phyloP scores from a whole-genome alignment of 2,888 invertebrate species.

The Cryptosula pallasiana region DNA sequence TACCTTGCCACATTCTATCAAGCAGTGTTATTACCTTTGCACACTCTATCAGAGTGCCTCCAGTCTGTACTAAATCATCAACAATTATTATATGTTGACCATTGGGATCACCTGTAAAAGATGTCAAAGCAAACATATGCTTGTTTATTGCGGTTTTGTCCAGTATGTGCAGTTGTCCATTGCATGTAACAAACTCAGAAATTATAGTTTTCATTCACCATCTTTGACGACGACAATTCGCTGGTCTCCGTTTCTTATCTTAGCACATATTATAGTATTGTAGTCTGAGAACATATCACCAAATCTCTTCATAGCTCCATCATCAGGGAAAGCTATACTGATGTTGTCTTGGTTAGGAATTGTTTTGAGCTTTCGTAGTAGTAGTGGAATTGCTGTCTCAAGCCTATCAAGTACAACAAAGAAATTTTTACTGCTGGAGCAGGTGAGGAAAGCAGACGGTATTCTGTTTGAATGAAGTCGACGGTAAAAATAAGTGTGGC shows the following conservation, averaged over 20 bases:
- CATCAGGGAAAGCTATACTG: constrained; percentile 53
- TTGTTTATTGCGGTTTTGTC: too few relatives aligned
- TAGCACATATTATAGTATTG: constrained; percentile 45
- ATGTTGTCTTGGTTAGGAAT: constrained; percentile 34
- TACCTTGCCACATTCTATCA: too few relatives aligned
- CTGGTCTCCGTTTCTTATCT: constrained; percentile 45
- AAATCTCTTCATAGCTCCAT: constrained; percentile 53
- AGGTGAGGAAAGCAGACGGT: too few relatives aligned
- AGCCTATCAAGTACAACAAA: constrained; percentile 38
- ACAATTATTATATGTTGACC: constrained; percentile 51
- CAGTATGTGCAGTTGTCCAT: too few relatives aligned
- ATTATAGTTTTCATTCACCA: too few relatives aligned
- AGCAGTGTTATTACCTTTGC: constrained; percentile 49
- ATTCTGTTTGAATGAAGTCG: too few relatives aligned
- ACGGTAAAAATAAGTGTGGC: too few relatives aligned
- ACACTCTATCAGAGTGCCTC: constrained; percentile 52
- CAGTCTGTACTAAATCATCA: constrained; percentile 54
- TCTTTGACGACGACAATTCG: constrained; percentile 51
- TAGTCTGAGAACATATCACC: constrained; percentile 40
- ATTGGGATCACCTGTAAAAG: constrained; percentile 41
- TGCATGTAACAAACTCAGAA: too few relatives aligned
- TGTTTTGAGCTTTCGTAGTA: constrained; percentile 37
- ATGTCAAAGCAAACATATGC: too few relatives aligned
- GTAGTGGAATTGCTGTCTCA: constrained; percentile 50
- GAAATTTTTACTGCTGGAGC: too few relatives aligned